These are phyloP conservation scores for Dromiciops gliroides DNA, from an alignment of 2,113 vertebrate genomes.

Conservation along the genomic window DNA sequence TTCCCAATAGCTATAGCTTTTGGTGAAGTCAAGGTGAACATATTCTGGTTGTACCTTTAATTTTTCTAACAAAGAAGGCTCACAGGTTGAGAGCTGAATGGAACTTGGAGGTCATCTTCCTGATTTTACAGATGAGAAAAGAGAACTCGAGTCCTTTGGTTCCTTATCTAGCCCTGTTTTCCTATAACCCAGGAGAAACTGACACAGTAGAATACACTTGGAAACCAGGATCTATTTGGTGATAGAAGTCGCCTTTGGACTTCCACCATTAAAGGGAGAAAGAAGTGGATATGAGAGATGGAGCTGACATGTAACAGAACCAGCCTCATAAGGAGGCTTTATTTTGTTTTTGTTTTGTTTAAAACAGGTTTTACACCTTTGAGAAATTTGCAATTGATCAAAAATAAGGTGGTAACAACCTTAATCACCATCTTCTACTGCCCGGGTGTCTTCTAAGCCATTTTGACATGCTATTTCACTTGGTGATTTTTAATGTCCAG, in stretches of 20 bases:
- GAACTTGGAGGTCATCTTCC: not conserved
- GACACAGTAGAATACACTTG: not conserved
- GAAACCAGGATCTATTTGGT: not conserved
- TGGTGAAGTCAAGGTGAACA: not conserved
- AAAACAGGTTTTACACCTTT: not conserved
- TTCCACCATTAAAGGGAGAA: not conserved
- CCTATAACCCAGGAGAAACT: not conserved
- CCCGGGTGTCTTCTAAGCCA: not conserved
- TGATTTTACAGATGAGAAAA: not conserved
- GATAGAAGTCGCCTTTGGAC: not conserved
- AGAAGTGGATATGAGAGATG: not conserved
- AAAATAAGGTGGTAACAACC: not conserved
- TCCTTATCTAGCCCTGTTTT: not conserved
- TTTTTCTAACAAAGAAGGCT: not conserved
- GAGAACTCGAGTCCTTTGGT: not conserved
- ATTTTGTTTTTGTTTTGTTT: not conserved
- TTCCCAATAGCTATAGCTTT: not conserved
- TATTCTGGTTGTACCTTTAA: not conserved
- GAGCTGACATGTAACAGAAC: not conserved
- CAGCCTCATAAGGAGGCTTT: not conserved
- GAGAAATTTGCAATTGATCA: not conserved
- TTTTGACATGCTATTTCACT: conserved; percentile 64
- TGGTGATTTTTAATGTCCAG: conserved; percentile 67
- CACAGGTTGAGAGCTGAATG: not conserved
- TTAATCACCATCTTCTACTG: not conserved